Conservation (phyloP, 1,140 invertebrate species). For the Antheraea pernyi region DNA sequence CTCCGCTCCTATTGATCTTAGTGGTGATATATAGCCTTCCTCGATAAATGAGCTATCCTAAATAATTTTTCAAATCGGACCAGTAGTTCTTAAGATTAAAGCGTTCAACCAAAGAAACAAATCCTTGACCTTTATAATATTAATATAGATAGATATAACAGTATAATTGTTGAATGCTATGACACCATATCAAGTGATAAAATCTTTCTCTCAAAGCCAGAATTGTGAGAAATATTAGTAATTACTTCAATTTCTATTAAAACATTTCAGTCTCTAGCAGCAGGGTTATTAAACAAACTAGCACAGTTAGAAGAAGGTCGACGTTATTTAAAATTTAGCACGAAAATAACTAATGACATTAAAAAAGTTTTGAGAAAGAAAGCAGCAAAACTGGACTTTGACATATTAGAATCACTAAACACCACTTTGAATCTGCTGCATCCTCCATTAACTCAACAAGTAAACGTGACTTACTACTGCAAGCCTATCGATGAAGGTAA, state of each 20-base stretch:
- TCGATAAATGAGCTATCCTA: too few relatives aligned
- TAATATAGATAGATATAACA: too few relatives aligned
- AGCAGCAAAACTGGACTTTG: conserved; percentile 34
- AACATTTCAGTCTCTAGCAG: conserved; percentile 45
- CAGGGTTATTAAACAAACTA: conserved; percentile 48
- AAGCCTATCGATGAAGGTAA: conserved; percentile 60
- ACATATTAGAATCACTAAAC: conserved; percentile 47
- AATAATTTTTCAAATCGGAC: too few relatives aligned
- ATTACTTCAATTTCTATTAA: too few relatives aligned
- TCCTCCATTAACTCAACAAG: conserved; percentile 38
- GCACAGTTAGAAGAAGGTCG: conserved; percentile 56
- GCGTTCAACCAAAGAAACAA: too few relatives aligned
- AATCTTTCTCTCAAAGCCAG: background rate
- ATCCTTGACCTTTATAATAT: too few relatives aligned
- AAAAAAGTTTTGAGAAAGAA: conserved; percentile 55
- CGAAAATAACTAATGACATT: conserved; percentile 58
- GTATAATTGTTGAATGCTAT: background rate
- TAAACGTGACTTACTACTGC: conserved; percentile 40
- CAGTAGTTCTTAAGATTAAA: too few relatives aligned
- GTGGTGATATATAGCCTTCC: too few relatives aligned
- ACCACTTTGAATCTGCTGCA: conserved; percentile 44
- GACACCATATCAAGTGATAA: background rate
- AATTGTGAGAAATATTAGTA: too few relatives aligned
- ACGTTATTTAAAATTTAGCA: conserved; percentile 59
- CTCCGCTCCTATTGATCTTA: too few relatives aligned